Evolutionary conservation across 1,140 invertebrate species (phyloP), one percentile per base, ranked within the genome.

Genomic region (Stenopsyche tienmushanensis): DNA sequence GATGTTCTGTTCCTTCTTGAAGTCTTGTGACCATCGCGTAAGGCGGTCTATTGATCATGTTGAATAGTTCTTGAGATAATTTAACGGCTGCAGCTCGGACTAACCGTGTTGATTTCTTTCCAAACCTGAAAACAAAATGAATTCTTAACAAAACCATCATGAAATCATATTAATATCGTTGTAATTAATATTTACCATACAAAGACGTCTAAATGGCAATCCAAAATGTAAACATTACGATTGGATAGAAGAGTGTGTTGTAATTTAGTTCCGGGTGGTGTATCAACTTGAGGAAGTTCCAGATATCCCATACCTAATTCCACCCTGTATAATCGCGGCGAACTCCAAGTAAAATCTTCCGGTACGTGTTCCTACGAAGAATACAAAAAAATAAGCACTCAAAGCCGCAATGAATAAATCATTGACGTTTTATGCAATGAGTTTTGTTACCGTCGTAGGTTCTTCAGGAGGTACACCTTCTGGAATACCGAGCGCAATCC

Each of bases 221-320:
- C 98, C 20, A 99, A 83, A 75, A 99, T 94, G 77, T 98, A 99
- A 1, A 99, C 97, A 80, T 95, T 93, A 74, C 94, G 91, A 59
- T 93, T 96, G 64, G 92, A 89, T 15, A 99, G 82, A 69, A 96
- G 79, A 1, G 86, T 83, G 70, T 91, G 85, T 23, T 66, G 68
- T 25, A 70, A 58, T 44, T 70, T 70, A 58, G 85, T 90, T 65
- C 88, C 88, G 64, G 91, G 86, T 9, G 91, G 88, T 58, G 92
- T 82, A 78, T 94, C 90, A 7, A 93, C 92, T 84, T 99, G 98
- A 8, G 97, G 97, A 65, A 99, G 81, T 80, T 99, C 97, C 69
- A 99, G 80, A 77, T 98, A 99, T 1, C 98, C 97, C 94, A 98
- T 99, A 47, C 97, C 97, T 5, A 99, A 84, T 73, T 88, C 86